These are phyloP conservation scores for Rambutsinella grinnellia DNA, from an alignment of 2,888 invertebrate genomes.

Conservation along the genomic window DNA sequence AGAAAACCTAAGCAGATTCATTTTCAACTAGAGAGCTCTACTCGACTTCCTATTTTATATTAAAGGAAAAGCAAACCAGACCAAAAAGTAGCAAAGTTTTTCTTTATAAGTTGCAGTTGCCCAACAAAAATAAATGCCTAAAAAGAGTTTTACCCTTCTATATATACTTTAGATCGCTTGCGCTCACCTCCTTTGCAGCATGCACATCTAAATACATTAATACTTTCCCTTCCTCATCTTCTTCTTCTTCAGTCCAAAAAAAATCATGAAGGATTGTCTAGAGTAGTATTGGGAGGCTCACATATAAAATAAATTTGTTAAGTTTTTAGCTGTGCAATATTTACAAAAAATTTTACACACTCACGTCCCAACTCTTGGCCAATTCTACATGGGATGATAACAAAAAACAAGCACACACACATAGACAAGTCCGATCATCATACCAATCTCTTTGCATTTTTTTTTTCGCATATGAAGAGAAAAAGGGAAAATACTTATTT, in stretches of 20 bases:
- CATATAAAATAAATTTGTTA: not conserved
- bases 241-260: slow-evolving; percentile 12
- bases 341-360: slow-evolving; percentile 36
- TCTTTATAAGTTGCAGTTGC: slow-evolving; percentile 30
- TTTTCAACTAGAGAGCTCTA: slow-evolving; percentile 5
- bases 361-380: slow-evolving; percentile 1
- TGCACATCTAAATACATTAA: not conserved
- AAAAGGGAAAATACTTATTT: slow-evolving; percentile 37
- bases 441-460: not conserved
- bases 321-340: slow-evolving; percentile 22
- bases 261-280: not conserved
- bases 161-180: slow-evolving; percentile 6
- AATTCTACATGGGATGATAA: slow-evolving; percentile 1
- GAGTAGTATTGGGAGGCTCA: not conserved
- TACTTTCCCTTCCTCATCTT: slow-evolving; percentile 45
- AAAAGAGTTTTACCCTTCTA: not conserved
- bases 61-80: slow-evolving; percentile 11
- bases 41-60: not conserved
- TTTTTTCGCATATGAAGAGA: not conserved
- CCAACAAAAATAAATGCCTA: slow-evolving; percentile 36
- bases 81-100: not conserved
- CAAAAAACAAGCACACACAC: not conserved
- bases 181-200: not conserved
- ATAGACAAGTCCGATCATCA: not conserved
- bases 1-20: slow-evolving; percentile 1